Conservation (phyloP, 2,797 vertebrate genomes). For the Enteromius fasciolatus region DNA sequence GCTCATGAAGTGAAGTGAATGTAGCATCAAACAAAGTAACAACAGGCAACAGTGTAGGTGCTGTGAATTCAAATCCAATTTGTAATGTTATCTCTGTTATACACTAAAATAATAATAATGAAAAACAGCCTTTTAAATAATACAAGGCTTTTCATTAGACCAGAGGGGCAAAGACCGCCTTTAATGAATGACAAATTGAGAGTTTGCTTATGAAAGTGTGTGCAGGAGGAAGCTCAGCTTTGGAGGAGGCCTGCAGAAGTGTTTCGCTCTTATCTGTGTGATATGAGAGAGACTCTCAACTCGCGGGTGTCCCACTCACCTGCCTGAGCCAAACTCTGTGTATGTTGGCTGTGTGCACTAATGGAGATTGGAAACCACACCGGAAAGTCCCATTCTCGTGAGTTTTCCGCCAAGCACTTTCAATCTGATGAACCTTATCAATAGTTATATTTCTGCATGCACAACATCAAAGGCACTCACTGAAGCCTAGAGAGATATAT, state of each 20-base stretch:
- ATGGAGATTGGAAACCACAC: constrained; percentile 20
- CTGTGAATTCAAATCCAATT: too few relatives aligned
- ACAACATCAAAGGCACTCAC: constrained; percentile 10
- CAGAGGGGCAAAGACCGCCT: neutral
- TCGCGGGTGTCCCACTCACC: constrained; percentile 6
- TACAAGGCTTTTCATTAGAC: neutral
- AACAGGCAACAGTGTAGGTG: too few relatives aligned
- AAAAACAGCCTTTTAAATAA: neutral
- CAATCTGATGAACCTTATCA: constrained; percentile 55
- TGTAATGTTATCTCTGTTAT: neutral
- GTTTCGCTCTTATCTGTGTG: neutral
- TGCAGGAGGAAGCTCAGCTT: neutral
- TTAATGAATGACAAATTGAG: neutral
- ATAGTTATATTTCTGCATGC: constrained; percentile 10
- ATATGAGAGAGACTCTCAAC: constrained; percentile 28
- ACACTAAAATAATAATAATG: neutral
- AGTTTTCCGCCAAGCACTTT: constrained; percentile 57
- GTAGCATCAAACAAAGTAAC: too few relatives aligned
- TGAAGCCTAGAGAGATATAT: constrained; percentile 12
- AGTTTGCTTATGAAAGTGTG: neutral
- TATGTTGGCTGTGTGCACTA: constrained; percentile 22
- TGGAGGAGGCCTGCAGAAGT: neutral
- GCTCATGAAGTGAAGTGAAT: too few relatives aligned
- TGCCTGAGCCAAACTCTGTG: constrained; percentile 23
- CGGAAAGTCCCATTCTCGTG: constrained; percentile 69